Base-by-base conservation (phyloP, 2,888 invertebrate species). In the Oscheius sp. region DNA sequence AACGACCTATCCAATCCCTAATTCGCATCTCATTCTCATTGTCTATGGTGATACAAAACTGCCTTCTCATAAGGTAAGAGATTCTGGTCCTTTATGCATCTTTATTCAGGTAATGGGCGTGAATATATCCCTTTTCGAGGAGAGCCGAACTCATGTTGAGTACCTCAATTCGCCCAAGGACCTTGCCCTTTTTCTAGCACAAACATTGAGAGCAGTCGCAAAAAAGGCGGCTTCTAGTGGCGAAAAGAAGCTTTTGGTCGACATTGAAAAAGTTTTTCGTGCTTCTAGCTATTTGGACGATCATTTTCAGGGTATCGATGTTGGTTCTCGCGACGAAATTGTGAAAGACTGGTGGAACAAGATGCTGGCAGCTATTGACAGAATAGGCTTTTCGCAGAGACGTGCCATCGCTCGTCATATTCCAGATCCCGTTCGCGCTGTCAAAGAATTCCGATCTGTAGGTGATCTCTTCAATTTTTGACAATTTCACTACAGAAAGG, bases 311-410 rank as follows among this genome's bases (percentile, higher is more conserved):
- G 81, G 81, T 10, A 74, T 79, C 21, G 62, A 60, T 1, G 63
- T 70, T 32, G 78, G 78, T 21, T 21, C 50, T 32, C 57, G 76
- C 11, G 37, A 42, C 1, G 79, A 77, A 57, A 66, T 81, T 9
- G 78, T 79, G 1, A 10, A 55, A 2, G 81, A 81, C 57, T 81
- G 81, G 81, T 81, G 79, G 79, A 74, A 70, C 37, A 81, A 81
- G 62, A 81, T 81, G 81, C 70, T 81, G 21, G 47, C 65, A 1
- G 76, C 78, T 13, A 55, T 81, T 51, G 76, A 74, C 37, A 62
- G 81, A 48, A 33, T 79, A 1, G 74, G 77, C 29, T 72, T 77
- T 76, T 71, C 77, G 10, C 79, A 79, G 58, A 37, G 79, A 33
- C 59, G 79, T 62, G 78, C 79, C 1, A 78, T 81, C 32, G n/a